These are phyloP conservation scores for Misgurnus mizolepis DNA, from an alignment of 2,113 vertebrate species.

Conservation along the genomic window DNA sequence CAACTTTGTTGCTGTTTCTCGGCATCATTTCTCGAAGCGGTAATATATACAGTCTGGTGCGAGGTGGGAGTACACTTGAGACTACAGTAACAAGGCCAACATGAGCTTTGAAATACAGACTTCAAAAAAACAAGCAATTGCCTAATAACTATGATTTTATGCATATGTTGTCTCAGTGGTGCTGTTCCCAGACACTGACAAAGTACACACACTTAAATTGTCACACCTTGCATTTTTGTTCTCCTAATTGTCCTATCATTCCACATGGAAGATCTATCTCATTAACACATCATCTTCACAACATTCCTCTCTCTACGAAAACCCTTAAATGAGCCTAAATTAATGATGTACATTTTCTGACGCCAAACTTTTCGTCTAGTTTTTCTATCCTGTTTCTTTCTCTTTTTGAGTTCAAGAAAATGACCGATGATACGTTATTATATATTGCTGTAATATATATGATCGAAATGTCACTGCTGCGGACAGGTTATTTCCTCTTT, in stretches of 20 bases:
- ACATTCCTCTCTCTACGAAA: constrained; percentile 73
- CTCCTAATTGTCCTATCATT: constrained; percentile 82
- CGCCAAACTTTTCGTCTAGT: background rate
- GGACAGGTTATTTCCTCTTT: background rate
- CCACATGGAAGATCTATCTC: constrained; percentile 78
- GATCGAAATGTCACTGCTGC: background rate
- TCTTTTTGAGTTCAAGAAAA: background rate
- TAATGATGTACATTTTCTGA: constrained; percentile 65
- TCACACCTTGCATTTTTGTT: constrained; percentile 85
- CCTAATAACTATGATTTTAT: constrained; percentile 64
- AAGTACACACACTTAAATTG: constrained; percentile 81
- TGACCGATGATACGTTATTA: background rate
- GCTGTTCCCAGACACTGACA: constrained; percentile 80
- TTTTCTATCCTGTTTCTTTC: background rate
- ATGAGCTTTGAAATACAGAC: constrained; percentile 55
- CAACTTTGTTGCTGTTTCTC: constrained; percentile 47
- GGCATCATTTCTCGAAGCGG: constrained; percentile 61
- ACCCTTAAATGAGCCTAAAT: constrained; percentile 78
- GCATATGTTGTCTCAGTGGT: constrained; percentile 71
- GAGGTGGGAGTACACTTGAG: constrained; percentile 52
- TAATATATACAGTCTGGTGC: constrained; percentile 25
- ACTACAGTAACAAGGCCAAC: constrained; percentile 56
- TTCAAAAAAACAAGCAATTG: constrained; percentile 50
- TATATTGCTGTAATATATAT: background rate
- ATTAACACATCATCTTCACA: constrained; percentile 78